Conservation (phyloP, 1,140 invertebrate species). For the Panagrolaimus sp. region DNA sequence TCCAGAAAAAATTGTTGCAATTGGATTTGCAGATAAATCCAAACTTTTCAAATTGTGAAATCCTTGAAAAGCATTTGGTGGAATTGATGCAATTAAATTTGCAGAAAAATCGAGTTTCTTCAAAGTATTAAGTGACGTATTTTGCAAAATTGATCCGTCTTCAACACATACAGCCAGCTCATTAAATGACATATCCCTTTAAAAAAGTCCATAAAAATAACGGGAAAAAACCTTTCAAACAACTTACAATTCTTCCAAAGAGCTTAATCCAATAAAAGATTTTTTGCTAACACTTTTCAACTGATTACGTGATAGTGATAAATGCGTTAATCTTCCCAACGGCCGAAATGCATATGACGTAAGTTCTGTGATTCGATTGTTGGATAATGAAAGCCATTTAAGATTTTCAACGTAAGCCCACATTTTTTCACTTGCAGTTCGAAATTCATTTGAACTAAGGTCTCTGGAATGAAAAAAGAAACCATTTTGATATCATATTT, state of each 20-base stretch:
- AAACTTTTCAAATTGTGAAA: conserved; percentile 20
- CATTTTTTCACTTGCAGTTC: conserved; percentile 1
- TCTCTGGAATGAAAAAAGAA: conserved; percentile 19
- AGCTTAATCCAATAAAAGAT: conserved; percentile 14
- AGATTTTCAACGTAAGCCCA: conserved; percentile 21
- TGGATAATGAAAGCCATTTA: conserved; percentile 19
- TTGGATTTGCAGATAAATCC: conserved; percentile 24
- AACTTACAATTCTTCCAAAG: conserved; percentile 23
- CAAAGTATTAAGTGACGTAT: conserved; percentile 14
- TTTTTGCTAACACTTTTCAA: conserved; percentile 15
- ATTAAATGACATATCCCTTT: conserved; percentile 21
- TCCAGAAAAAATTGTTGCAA: conserved; percentile 19
- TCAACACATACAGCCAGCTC: conserved; percentile 22
- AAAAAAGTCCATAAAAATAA: not conserved
- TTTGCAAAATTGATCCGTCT: conserved; percentile 20
- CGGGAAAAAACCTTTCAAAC: not conserved
- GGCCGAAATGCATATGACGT: conserved; percentile 20
- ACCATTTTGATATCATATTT: not conserved
- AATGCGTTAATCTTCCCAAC: conserved; percentile 13
- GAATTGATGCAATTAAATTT: conserved; percentile 18
- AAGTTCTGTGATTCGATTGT: conserved; percentile 11
- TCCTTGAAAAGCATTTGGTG: conserved; percentile 18
- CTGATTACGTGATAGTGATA: conserved; percentile 19
- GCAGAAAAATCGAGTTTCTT: conserved; percentile 16
- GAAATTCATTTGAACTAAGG: conserved; percentile 19